Percentiles rank a stretch among this genome's conserved stretches.
These are phyloP conservation scores for Drosophila pandora DNA, from an alignment of 1,140 invertebrate genomes.

Conservation along the genomic window DNA sequence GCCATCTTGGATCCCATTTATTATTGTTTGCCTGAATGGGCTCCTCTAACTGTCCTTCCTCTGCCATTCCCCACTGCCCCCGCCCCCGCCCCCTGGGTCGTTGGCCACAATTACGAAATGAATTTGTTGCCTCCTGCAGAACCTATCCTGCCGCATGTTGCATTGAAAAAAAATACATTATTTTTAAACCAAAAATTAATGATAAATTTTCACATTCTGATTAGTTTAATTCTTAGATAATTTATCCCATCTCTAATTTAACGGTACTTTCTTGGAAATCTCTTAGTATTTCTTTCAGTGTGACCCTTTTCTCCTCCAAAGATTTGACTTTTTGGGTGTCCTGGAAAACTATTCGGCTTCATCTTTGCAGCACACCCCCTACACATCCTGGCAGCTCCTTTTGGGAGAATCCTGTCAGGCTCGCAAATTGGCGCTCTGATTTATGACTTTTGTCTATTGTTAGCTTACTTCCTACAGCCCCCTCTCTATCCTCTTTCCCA, in stretches of 20 bases:
- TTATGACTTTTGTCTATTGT: conserved; percentile 80
- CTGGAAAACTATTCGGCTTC: conserved; percentile 60
- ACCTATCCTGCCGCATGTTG: conserved; percentile 11
- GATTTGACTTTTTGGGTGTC: conserved; percentile 43
- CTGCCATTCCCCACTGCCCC: neutral
- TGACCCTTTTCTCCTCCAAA: neutral
- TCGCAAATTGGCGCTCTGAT: conserved; percentile 78
- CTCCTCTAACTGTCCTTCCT: conserved; percentile 31
- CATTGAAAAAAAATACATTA: conserved; percentile 4
- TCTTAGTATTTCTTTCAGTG: neutral
- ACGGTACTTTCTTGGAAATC: neutral
- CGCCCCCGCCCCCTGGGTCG: conserved; percentile 51
- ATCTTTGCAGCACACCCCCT: conserved; percentile 12
- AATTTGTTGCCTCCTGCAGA: conserved; percentile 64
- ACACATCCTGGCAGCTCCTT: conserved; percentile 10
- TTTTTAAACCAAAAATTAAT: neutral
- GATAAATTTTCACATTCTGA: no score
- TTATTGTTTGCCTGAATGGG: conserved; percentile 74
- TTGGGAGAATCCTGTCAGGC: conserved; percentile 60
- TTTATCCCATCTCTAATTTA: no score
- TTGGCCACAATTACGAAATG: conserved; percentile 82
- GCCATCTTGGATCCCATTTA: conserved; percentile 70
- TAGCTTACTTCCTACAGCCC: conserved; percentile 14
- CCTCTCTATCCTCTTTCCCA: neutral
- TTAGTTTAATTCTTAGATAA: neutral